Percentiles rank a stretch among this genome's conserved stretches.
Evolutionary conservation across 2,113 vertebrate genomes (phyloP).

Genomic region (Thamnophis sirtalis): DNA sequence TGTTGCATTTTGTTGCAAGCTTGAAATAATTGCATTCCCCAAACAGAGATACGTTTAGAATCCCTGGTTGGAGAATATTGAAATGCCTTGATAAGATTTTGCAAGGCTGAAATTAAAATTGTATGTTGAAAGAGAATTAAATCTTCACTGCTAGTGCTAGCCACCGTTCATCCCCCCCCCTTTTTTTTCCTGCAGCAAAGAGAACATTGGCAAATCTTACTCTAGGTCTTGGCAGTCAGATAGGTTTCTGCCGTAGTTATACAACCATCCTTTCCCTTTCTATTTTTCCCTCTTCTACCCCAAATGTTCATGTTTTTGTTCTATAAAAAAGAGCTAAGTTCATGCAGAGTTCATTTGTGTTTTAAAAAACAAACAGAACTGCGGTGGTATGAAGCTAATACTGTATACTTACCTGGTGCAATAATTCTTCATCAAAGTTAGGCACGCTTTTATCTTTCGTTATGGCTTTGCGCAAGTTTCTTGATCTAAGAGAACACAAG

Average conservation of each 20-base stretch:
- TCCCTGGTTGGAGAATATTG: neutral
- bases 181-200: neutral
- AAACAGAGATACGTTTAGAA: neutral
- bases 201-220: neutral
- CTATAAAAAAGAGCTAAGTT: neutral
- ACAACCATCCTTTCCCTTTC: neutral
- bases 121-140: neutral
- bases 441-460: slow-evolving; percentile 74
- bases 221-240: neutral
- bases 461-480: slow-evolving; percentile 72
- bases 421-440: slow-evolving; percentile 67
- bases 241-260: neutral
- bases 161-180: neutral
- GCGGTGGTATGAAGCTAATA: neutral
- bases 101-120: neutral
- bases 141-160: neutral
- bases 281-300: neutral
- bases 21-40: neutral
- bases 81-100: neutral
- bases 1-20: neutral
- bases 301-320: neutral
- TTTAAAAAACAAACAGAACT: slow-evolving; percentile 4
- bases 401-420: slow-evolving; percentile 70
- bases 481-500: slow-evolving; percentile 57
- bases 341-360: neutral